A percentile compares a stretch with the other conserved stretches of the same genome.
phyloP scores from a whole-genome alignment of 2,113 vertebrate genomes.

The Zosterops pallidus region DNA sequence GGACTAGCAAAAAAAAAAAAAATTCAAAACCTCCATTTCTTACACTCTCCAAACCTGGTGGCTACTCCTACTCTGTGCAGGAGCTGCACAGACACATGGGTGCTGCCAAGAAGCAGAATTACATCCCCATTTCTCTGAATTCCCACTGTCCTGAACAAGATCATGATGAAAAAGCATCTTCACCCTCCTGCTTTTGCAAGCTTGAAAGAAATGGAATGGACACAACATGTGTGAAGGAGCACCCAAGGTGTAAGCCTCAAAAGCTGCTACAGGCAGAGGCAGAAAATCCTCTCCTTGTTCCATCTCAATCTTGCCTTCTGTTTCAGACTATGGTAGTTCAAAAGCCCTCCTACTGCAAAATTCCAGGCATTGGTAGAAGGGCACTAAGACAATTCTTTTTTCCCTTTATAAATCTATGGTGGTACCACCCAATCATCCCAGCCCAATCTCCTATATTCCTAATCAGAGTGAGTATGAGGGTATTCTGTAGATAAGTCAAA shows the following conservation, averaged over 20 bases:
- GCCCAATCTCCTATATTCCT: neutral
- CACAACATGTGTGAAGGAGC: neutral
- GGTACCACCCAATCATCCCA: neutral
- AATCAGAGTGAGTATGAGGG: neutral
- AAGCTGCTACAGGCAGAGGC: neutral
- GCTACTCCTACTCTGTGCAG: neutral
- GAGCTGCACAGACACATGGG: fast-evolving
- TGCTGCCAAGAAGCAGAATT: neutral
- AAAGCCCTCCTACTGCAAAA: neutral
- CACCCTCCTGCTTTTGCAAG: neutral
- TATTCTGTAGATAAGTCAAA: neutral
- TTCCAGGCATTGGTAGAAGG: neutral
- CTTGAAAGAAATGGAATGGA: neutral
- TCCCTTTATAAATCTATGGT: neutral
- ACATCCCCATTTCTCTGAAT: neutral
- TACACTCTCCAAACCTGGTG: neutral
- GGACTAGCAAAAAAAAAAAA: neutral
- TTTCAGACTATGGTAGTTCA: neutral
- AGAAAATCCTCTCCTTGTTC: neutral
- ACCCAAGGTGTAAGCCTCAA: neutral
- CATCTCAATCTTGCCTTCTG: neutral
- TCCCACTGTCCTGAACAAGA: neutral
- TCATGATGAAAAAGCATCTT: neutral
- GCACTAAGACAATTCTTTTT: neutral
- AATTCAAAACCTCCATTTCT: neutral